Evolutionary conservation across 1,140 invertebrate species (phyloP).

Genomic region (Ceratoteleas bidentatus): DNA sequence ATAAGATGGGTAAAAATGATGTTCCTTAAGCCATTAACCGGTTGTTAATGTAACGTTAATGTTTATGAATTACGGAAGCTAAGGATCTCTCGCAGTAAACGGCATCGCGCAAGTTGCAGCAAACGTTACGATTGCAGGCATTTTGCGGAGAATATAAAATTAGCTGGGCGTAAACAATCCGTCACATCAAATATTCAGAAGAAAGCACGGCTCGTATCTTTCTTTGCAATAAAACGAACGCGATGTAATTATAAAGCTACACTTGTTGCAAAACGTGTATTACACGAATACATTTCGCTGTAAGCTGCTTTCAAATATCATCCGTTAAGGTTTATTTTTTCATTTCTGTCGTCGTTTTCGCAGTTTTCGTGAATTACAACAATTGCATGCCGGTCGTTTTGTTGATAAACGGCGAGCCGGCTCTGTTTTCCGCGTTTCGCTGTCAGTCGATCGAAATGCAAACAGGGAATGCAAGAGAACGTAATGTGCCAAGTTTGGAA

Average conservation of each 20-base stretch:
- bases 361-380: too few species aligned
- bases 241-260: neutral
- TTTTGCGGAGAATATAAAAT: neutral
- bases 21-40: neutral
- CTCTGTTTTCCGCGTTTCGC: too few species aligned
- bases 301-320: neutral
- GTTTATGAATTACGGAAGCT: constrained; percentile 2
- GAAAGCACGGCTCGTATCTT: neutral
- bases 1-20: constrained; percentile 3
- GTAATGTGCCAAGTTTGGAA: constrained; percentile 1
- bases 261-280: neutral
- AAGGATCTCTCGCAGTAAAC: constrained; percentile 1
- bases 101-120: neutral
- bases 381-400: too few species aligned
- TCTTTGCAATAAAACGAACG: neutral
- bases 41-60: constrained; percentile 12
- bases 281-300: neutral
- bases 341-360: too few species aligned
- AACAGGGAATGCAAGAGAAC: neutral
- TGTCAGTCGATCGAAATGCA: constrained; percentile 4
- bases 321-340: too few species aligned
- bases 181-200: neutral
- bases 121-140: neutral
- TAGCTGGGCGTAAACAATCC: constrained; percentile 1
- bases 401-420: too few species aligned